Evolutionary conservation across 2,113 vertebrate genomes (phyloP).

Genomic region (Sakesphorus luctuosus): DNA sequence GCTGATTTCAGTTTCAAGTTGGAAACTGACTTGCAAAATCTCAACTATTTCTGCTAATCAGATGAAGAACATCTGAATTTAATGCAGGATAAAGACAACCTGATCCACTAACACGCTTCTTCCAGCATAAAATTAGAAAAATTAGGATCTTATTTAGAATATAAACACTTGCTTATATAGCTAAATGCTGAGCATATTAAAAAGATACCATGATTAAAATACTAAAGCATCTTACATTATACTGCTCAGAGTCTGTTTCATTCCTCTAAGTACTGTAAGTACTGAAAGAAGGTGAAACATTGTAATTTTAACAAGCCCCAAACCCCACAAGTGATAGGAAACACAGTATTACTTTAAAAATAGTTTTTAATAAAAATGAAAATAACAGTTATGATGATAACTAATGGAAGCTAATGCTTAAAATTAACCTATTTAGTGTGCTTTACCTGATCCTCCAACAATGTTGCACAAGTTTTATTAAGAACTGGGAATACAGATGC

Average conservation of each 20-base stretch:
- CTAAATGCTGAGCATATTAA: neutral
- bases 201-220: neutral
- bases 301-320: neutral
- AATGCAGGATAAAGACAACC: neutral
- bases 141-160: neutral
- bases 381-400: neutral
- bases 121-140: neutral
- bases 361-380: constrained; percentile 29
- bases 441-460: neutral
- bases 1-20: neutral
- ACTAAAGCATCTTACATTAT: neutral
- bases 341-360: neutral
- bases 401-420: neutral
- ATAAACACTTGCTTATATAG: neutral
- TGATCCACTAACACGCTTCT: neutral
- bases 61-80: neutral
- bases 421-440: neutral
- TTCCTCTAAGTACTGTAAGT: neutral
- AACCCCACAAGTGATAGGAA: neutral
- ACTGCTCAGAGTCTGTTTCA: neutral
- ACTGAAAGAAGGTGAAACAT: neutral
- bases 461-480: neutral
- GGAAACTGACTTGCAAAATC: neutral
- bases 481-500: neutral
- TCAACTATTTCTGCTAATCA: neutral